phyloP scores from a whole-genome alignment of 2,113 vertebrate genomes.

The mouse (Mus musculus) region DNA sequence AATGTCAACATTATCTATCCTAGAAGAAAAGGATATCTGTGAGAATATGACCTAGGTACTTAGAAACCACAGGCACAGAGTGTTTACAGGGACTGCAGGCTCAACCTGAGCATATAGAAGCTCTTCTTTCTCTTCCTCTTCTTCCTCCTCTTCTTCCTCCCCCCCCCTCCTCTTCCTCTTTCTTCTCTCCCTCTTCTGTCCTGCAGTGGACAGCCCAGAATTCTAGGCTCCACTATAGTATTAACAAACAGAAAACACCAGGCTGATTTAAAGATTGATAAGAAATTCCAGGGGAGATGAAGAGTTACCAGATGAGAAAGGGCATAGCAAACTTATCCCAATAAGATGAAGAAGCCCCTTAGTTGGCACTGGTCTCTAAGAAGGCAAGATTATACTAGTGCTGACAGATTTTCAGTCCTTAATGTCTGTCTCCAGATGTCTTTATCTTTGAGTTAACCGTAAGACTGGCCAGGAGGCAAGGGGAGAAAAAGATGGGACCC shows the following conservation, averaged over 20 bases:
- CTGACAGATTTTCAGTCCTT: slow-evolving; percentile 74
- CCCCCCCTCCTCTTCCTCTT: neutral
- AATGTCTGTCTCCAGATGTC: slow-evolving; percentile 70
- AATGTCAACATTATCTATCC: neutral
- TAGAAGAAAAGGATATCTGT: neutral
- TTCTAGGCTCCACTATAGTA: neutral
- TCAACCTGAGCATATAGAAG: neutral
- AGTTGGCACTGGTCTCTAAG: slow-evolving; percentile 64
- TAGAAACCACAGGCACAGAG: neutral
- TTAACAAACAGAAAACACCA: neutral
- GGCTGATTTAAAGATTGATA: slow-evolving; percentile 65
- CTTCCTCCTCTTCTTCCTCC: neutral
- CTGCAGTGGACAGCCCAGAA: neutral
- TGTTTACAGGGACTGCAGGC: neutral
- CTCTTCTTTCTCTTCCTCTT: neutral
- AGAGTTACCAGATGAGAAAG: slow-evolving; percentile 63
- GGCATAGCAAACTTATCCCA: slow-evolving; percentile 70
- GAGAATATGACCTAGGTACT: neutral
- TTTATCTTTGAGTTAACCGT: slow-evolving; percentile 64
- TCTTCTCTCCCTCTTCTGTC: too few species aligned
- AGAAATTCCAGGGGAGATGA: slow-evolving; percentile 75
- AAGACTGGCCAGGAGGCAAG: slow-evolving; percentile 63
- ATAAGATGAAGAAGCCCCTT: slow-evolving; percentile 71
- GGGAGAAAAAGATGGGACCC: slow-evolving; percentile 66
- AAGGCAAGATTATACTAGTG: slow-evolving; percentile 58